Base-by-base conservation (phyloP, 2,113 vertebrate genomes). In the human (Homo sapiens) region DNA sequence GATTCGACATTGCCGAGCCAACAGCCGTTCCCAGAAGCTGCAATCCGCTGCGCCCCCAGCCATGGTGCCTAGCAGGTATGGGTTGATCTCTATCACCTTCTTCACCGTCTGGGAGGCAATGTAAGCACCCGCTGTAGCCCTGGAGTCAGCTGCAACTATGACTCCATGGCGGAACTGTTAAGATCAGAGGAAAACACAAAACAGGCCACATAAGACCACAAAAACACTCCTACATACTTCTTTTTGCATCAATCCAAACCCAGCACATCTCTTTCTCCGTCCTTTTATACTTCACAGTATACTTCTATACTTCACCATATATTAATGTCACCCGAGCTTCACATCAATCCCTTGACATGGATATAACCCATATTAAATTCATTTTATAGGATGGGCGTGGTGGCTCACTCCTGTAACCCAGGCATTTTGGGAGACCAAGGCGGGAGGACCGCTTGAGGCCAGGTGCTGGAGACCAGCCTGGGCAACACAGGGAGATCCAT, bases 81-180 rank as follows among this genome's bases (percentile, higher is more conserved):
- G 99, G 98, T 99, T 99, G 98, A 99, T 99, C 98, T 99, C 99
- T 32, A 99, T 99, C 93, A 99, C 99, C 97, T 99, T 99, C 99
- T 99, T 99, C 90, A 99, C 99, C 0, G 99, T 99, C 98, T 99
- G 99, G 1, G 99, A 99, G 5, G 99, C 99, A 3, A 99, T 99
- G 97, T 99, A 99, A 61, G 99, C 98, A 14, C 99, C 99, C 0
- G 99, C 99, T 3, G 99, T 99, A 66, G 99, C 99, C 87, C 99
- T 98, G 7, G 99, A 99, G 97, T 99, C 99, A 68, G 99, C 99
- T 0, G 99, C 99, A 18, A 99, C 99, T 25, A 99, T 99, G 70
- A 99, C 99, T 1, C 99, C 99, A 90, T 99, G 99, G 95, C 98
- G 98, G 97, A 99, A 99, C 99, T 99, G 98, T 96, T 80, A 35